Conservation (phyloP, 92 coral and sea anemone genomes). For the Plumapathes pennacea region DNA sequence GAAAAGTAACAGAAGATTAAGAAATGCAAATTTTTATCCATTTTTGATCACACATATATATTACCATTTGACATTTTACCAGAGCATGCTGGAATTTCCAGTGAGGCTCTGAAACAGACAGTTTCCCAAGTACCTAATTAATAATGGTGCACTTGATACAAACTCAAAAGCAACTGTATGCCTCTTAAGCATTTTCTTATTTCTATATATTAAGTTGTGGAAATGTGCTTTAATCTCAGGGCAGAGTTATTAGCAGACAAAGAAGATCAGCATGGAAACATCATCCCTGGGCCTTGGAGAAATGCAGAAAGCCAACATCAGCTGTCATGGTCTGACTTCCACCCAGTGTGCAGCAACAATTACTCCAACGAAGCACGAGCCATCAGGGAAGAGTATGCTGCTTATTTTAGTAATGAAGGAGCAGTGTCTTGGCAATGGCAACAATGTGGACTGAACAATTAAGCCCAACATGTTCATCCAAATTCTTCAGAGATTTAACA, state of each 20-base stretch:
- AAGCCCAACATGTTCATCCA: background rate
- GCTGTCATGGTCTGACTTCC: constrained; percentile 36
- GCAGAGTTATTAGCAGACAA: constrained; percentile 9
- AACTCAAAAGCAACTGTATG: too few relatives aligned
- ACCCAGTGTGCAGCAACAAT: constrained; percentile 47
- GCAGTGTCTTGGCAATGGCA: constrained; percentile 65
- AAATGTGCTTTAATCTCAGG: constrained; percentile 1
- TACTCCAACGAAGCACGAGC: constrained; percentile 48
- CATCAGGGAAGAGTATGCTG: constrained; percentile 44
- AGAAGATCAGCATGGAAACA: constrained; percentile 13
- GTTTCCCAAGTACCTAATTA: too few relatives aligned
- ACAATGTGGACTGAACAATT: constrained; percentile 37
- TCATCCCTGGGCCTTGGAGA: constrained; percentile 41
- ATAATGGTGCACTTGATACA: too few relatives aligned
- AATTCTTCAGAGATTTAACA: background rate
- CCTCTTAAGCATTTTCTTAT: too few relatives aligned
- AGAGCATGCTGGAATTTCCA: too few relatives aligned
- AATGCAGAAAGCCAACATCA: background rate
- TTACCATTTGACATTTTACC: too few relatives aligned
- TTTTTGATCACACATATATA: too few relatives aligned
- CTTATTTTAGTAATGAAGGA: constrained; percentile 48
- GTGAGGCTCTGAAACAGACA: too few relatives aligned
- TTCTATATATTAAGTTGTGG: too few relatives aligned
- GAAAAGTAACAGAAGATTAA: too few relatives aligned
- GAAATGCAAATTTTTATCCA: too few relatives aligned